Conservation (phyloP, 2,888 invertebrate genomes). For the Caenorhabditis sp. region DNA sequence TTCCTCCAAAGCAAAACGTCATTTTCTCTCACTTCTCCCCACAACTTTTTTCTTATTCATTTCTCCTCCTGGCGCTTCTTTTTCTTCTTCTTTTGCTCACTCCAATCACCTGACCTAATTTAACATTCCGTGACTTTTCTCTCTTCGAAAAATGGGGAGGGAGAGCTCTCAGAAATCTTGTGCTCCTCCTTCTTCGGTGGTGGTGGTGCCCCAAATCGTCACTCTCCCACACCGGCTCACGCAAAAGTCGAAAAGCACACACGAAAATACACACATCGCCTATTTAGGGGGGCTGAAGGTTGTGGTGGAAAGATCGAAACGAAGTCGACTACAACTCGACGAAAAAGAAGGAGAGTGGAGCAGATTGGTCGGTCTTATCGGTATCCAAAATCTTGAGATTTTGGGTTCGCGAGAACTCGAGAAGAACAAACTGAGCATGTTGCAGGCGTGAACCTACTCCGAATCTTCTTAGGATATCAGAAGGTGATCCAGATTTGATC, state of each 20-base stretch:
- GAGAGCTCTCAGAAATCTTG: slow-evolving; percentile 43
- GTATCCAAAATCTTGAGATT: neutral
- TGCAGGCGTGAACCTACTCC: neutral
- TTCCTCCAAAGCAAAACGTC: slow-evolving; percentile 30
- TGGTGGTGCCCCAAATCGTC: neutral
- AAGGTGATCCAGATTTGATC: neutral
- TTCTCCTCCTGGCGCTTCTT: slow-evolving; percentile 13
- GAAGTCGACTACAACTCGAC: neutral
- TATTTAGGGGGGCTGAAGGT: slow-evolving; percentile 26
- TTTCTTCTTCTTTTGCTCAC: slow-evolving; percentile 15
- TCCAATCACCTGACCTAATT: slow-evolving; percentile 64
- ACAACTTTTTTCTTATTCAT: slow-evolving; percentile 27
- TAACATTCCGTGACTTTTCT: slow-evolving; percentile 57
- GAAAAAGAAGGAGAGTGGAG: neutral
- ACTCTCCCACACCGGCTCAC: slow-evolving; percentile 63
- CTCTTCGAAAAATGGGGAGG: neutral
- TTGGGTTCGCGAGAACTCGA: too few species aligned
- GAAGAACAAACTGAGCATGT: neutral
- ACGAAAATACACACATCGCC: neutral
- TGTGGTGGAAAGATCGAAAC: neutral
- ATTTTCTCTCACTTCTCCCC: slow-evolving; percentile 31
- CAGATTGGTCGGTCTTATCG: neutral
- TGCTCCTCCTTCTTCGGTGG: neutral
- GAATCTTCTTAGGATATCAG: slow-evolving; percentile 6
- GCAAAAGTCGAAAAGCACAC: slow-evolving; percentile 40